Percentiles rank a stretch among this genome's conserved stretches.
Conservation (phyloP, 2,113 vertebrate species). For the Phyllopteryx taeniolatus region DNA sequence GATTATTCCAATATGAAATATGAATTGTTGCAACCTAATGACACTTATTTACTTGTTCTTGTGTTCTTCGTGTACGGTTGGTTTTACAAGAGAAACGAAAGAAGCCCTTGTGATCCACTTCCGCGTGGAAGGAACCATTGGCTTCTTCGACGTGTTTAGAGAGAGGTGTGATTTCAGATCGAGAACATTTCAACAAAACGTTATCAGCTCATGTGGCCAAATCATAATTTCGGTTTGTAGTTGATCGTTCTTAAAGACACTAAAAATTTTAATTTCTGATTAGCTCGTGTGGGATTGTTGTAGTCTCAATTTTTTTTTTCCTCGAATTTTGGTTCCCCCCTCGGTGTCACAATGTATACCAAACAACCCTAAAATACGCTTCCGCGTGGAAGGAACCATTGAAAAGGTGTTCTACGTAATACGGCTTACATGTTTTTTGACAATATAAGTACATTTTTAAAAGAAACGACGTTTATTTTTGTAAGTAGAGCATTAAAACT, state of each 20-base stretch:
- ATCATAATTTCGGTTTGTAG: background rate
- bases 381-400: background rate
- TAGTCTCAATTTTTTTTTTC: background rate
- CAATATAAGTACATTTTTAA: background rate
- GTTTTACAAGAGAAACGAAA: background rate
- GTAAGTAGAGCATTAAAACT: accelerated
- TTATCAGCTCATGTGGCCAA: background rate
- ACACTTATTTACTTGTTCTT: too few relatives aligned
- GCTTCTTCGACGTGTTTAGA: accelerated
- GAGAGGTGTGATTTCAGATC: background rate
- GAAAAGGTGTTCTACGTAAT: background rate
- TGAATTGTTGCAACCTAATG: too few relatives aligned
- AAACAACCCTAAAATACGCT: background rate
- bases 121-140: conserved; percentile 40
- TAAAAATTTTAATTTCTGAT: background rate
- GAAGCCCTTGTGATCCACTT: conserved; percentile 6
- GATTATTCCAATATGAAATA: too few relatives aligned
- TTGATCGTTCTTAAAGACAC: background rate
- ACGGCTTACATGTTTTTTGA: background rate
- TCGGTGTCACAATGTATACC: background rate
- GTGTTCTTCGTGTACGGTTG: too few relatives aligned
- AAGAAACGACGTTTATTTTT: background rate
- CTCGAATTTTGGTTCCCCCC: background rate
- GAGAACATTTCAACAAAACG: background rate
- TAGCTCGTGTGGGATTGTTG: background rate